phyloP scores from a whole-genome alignment of 2,113 vertebrate species.

The Toxostoma redivivum region DNA sequence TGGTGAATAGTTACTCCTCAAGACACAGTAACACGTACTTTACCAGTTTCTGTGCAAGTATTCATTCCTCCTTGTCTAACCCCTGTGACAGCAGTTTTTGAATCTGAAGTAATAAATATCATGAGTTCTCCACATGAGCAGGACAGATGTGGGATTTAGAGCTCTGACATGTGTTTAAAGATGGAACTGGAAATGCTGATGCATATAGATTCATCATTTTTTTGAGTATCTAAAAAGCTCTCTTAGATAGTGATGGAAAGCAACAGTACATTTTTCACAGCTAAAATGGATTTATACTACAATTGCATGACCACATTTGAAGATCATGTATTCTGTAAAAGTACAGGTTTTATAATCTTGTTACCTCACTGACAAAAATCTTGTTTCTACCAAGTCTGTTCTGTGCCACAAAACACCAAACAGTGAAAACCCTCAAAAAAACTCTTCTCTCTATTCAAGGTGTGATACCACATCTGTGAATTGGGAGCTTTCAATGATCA shows the following conservation, averaged over 20 bases:
- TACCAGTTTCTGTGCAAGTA: not conserved
- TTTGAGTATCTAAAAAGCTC: not conserved
- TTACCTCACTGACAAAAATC: not conserved
- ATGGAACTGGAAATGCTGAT: not conserved
- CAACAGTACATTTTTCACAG: not conserved
- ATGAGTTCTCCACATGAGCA: not conserved
- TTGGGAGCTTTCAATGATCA: not conserved
- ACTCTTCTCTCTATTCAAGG: not conserved
- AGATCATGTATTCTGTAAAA: not conserved
- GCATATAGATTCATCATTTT: not conserved
- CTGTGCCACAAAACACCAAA: not conserved
- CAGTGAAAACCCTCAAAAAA: not conserved
- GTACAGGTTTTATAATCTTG: not conserved
- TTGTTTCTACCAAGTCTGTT: not conserved
- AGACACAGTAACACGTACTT: not conserved
- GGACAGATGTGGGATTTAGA: not conserved
- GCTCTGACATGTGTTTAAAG: not conserved
- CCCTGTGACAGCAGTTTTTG: not conserved
- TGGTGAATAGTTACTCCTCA: not conserved
- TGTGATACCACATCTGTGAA: conserved; percentile 5
- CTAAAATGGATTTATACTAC: not conserved
- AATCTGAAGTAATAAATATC: not conserved
- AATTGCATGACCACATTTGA: not conserved
- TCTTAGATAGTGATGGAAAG: not conserved
- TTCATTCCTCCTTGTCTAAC: not conserved